phyloP scores from a whole-genome alignment of 2,797 vertebrate species.

The Anomalospiza imberbis region DNA sequence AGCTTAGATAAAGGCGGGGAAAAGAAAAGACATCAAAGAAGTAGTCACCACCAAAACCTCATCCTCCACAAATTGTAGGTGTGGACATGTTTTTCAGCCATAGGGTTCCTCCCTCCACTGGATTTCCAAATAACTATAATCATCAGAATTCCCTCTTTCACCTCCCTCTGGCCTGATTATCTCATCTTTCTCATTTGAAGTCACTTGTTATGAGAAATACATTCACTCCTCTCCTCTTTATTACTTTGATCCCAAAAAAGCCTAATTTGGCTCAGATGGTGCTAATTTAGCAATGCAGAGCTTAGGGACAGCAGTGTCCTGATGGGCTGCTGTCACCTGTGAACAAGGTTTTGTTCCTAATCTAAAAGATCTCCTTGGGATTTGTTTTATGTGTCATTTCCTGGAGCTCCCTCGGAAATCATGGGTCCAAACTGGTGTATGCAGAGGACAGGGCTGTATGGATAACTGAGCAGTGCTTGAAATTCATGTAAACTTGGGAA shows the following conservation, averaged over 20 bases:
- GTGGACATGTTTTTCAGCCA: slow-evolving; percentile 53
- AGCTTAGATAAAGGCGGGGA: slow-evolving; percentile 50
- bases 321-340: background rate
- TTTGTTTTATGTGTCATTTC: background rate
- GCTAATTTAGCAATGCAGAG: background rate
- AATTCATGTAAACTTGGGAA: background rate
- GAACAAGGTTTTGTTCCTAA: background rate
- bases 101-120: slow-evolving; percentile 37
- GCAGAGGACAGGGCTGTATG: background rate
- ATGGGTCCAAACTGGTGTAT: rapidly evolving
- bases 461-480: background rate
- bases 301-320: background rate
- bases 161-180: slow-evolving; percentile 43
- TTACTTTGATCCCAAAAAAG: background rate
- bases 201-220: background rate
- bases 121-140: slow-evolving; percentile 51
- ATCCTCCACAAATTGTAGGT: slow-evolving; percentile 63
- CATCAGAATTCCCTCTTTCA: slow-evolving; percentile 51
- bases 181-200: slow-evolving; percentile 42
- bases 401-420: background rate
- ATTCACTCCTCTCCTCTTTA: background rate
- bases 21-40: slow-evolving; percentile 56
- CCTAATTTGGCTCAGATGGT: background rate
- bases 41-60: slow-evolving; percentile 46
- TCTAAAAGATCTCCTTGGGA: background rate